Evolutionary conservation across 2,888 invertebrate genomes (phyloP), one percentile per base, ranked within the genome.

Genomic region (Homarus gammarus): DNA sequence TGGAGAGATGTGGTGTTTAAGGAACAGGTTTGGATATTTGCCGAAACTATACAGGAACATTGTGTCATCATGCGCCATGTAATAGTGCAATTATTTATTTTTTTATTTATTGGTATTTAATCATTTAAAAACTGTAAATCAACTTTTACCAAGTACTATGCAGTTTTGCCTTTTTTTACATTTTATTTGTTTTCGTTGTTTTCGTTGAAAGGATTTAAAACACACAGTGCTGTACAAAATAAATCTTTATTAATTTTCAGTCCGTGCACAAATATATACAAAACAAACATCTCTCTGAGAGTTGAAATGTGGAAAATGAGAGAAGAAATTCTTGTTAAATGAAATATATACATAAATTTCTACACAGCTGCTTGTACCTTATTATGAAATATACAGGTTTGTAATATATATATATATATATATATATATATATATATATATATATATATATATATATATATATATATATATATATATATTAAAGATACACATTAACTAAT

Each of bases 221-320:
- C 72, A 72, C 31, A 2, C 2, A 27, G 31, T 72, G 72, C 72
- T 72, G 72, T 72, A 72, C 72, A 72, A 72, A 72, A 72, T 72
- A 72, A 27, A 72, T 72, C 64, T 72, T 72, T 27, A 72, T 72
- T 27, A 36, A 36, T 72, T 72, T 72, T 36, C 27, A 36, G 31
- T 72, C 27, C 31, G 33, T 27, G n/a, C 31, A 72, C 31, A 72
- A 33, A 27, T 72, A 72, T 72, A 72, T 72, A 72, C 72, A 72
- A 72, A 72, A 72, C 31, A 72, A 18, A 72, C 12, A 49, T 49
- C 6, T 1, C 10, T 1, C 10, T 49, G 12, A 49, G 44, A 49
- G 44, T 49, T 49, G 31, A 31, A 72, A 31, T 72, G 31, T 12
- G 31, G 18, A 72, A 8, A 64, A 15, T 64, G 10, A n/a, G 64